phyloP scores from a whole-genome alignment of 1,140 invertebrate genomes.

The Plectus sambesii region DNA sequence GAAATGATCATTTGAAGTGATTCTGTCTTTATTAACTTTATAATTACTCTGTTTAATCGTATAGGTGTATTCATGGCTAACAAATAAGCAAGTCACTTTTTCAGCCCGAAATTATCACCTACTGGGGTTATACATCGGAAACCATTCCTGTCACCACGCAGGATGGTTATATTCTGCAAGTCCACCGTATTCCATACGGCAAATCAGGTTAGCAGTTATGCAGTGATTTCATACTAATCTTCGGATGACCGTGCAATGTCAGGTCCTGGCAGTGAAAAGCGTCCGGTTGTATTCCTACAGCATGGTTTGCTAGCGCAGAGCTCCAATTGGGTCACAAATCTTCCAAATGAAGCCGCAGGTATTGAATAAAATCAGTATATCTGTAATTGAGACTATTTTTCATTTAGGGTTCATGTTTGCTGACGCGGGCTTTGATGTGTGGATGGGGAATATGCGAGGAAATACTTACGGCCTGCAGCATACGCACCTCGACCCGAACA shows the following conservation, averaged over 20 bases:
- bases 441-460: constrained; percentile 59
- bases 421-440: constrained; percentile 64
- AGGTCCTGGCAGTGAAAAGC: too few relatives aligned
- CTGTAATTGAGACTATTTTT: too few relatives aligned
- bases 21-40: too few relatives aligned
- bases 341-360: too few relatives aligned
- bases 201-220: constrained; percentile 48
- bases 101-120: constrained; percentile 19
- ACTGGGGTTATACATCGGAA: constrained; percentile 56
- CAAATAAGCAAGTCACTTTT: too few relatives aligned
- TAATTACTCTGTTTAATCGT: too few relatives aligned
- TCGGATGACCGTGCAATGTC: too few relatives aligned
- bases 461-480: constrained; percentile 53
- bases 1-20: too few relatives aligned
- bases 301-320: constrained; percentile 21
- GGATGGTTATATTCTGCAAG: constrained; percentile 61
- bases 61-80: too few relatives aligned
- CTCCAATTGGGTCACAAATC: constrained; percentile 24
- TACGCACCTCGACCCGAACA: constrained; percentile 43
- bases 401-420: constrained; percentile 53
- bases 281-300: constrained; percentile 27
- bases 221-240: too few relatives aligned
- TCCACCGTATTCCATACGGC: constrained; percentile 58
- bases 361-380: too few relatives aligned
- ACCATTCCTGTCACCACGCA: constrained; percentile 55